Base-by-base conservation (phyloP, 1,140 invertebrate species). In the Ips typographus region DNA sequence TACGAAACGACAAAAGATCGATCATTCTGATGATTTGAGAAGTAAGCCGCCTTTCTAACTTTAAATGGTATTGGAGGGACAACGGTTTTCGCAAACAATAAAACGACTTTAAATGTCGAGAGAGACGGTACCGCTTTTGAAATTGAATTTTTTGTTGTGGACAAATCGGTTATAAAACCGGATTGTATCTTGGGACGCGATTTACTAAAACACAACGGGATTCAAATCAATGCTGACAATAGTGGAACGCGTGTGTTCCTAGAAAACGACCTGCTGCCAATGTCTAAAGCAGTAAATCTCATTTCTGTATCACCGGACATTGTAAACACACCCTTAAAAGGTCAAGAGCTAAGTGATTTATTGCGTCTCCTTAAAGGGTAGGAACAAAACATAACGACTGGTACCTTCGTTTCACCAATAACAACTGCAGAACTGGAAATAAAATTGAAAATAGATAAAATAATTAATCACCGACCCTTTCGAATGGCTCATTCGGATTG, bases 381-480 rank as follows among this genome's bases (percentile, higher is more conserved):
- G n/a, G n/a, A n/a, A n/a, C n/a, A n/a, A n/a, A n/a, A n/a, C n/a
- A n/a, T n/a, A n/a, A n/a, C n/a, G n/a, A n/a, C n/a, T n/a, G n/a
- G n/a, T n/a, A n/a, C n/a, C n/a, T n/a, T n/a, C n/a, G n/a, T n/a
- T n/a, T n/a, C n/a, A n/a, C n/a, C n/a, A n/a, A n/a, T n/a, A n/a
- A n/a, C n/a, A n/a, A n/a, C n/a, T n/a, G n/a, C n/a, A n/a, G n/a
- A n/a, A n/a, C n/a, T n/a, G n/a, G n/a, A n/a, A n/a, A n/a, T n/a
- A n/a, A n/a, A n/a, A n/a, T n/a, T n/a, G n/a, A n/a, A n/a, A n/a
- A n/a, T n/a, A n/a, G n/a, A n/a, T n/a, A n/a, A n/a, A n/a, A n/a
- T n/a, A n/a, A n/a, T n/a, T n/a, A n/a, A 61, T 49, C 43, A 47
- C n/a, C n/a, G 52, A 42, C 65, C 70, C 8, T 68, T 68, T 38